These are phyloP conservation scores for Scolopax rusticola DNA, from an alignment of 2,797 vertebrate genomes.

Conservation along the genomic window DNA sequence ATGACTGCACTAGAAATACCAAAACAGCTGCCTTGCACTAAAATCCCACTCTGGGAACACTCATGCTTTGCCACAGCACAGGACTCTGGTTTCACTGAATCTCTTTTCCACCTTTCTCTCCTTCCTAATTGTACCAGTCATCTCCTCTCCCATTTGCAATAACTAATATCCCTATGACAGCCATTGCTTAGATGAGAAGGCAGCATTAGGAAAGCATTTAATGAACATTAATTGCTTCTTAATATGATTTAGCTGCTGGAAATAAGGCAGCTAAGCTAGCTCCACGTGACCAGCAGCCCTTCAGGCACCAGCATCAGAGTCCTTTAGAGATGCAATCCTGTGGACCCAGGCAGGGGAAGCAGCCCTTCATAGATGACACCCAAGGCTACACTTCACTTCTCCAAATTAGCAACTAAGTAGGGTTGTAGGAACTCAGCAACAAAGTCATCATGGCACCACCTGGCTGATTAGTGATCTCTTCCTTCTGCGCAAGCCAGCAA, in stretches of 20 bases:
- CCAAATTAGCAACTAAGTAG: constrained; percentile 28
- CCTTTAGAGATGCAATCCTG: not conserved
- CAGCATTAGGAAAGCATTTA: constrained; percentile 49
- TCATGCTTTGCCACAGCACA: not conserved
- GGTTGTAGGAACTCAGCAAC: constrained; percentile 16
- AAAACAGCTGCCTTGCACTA: not conserved
- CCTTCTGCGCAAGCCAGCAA: constrained; percentile 36
- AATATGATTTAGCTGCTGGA: constrained; percentile 65
- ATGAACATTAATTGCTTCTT: constrained; percentile 66
- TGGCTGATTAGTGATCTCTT: constrained; percentile 56
- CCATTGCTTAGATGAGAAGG: constrained; percentile 33
- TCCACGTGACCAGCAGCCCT: constrained; percentile 8
- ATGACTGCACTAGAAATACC: not conserved
- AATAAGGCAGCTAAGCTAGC: not conserved
- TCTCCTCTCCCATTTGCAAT: not conserved
- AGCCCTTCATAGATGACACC: not conserved
- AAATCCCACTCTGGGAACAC: not conserved
- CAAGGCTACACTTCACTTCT: not conserved
- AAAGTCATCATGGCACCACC: constrained; percentile 52
- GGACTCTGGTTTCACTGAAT: not conserved
- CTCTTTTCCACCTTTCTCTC: not conserved
- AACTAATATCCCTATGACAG: constrained; percentile 32
- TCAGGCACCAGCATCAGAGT: not conserved
- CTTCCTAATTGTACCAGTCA: not conserved
- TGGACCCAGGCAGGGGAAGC: not conserved